These are phyloP conservation scores for Phytoseiulus persimilis DNA, from an alignment of 2,888 invertebrate species.

Conservation along the genomic window DNA sequence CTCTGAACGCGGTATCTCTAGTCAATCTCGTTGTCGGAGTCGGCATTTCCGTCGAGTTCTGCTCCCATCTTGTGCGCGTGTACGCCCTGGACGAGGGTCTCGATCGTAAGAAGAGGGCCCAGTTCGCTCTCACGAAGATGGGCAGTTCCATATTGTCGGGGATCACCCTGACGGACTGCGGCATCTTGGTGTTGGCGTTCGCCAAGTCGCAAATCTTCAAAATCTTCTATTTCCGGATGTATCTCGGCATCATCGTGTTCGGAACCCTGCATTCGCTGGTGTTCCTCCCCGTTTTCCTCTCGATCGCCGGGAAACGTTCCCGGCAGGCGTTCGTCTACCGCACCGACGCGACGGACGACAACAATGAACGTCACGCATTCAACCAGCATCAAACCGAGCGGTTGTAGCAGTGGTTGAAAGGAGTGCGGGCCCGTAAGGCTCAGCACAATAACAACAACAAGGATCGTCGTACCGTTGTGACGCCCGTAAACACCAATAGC, in stretches of 20 bases:
- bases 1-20: conserved; percentile 55
- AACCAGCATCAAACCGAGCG: conserved; percentile 37
- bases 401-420: conserved; percentile 37
- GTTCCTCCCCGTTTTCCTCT: conserved; percentile 91
- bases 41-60: conserved; percentile 96
- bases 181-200: conserved; percentile 89
- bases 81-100: conserved; percentile 71
- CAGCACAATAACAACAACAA: not conserved
- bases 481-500: not conserved
- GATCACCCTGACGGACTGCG: conserved; percentile 93
- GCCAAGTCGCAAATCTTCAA: conserved; percentile 96
- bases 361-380: conserved; percentile 8
- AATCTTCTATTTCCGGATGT: conserved; percentile 90
- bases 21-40: conserved; percentile 68
- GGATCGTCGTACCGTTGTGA: not conserved
- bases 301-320: conserved; percentile 74
- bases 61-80: conserved; percentile 88
- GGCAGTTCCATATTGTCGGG: conserved; percentile 93
- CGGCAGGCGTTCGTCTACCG: conserved; percentile 11
- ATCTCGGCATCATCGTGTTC: conserved; percentile 88
- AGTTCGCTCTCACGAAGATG: conserved; percentile 76
- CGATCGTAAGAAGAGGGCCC: conserved; percentile 66
- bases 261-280: conserved; percentile 95
- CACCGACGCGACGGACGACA: conserved; percentile 9
- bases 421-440: conserved; percentile 14